phyloP scores from a whole-genome alignment of 1,140 invertebrate genomes.

The Macrotrachela quadricornifera region DNA sequence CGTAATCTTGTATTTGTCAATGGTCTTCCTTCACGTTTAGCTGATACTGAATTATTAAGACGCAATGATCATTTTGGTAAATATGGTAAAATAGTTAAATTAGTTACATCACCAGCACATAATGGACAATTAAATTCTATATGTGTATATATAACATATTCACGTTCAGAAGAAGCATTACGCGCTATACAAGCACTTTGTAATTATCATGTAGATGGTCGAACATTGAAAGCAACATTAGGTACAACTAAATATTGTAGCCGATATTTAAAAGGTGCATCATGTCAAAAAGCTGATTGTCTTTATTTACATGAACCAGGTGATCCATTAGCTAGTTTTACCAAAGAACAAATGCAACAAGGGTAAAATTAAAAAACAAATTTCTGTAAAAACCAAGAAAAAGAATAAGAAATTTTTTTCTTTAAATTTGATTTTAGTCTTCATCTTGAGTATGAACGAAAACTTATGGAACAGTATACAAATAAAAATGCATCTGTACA shows the following conservation, averaged over 20 bases:
- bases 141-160: conserved; percentile 93
- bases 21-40: conserved; percentile 73
- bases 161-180: conserved; percentile 71
- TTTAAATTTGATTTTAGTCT: too few relatives aligned
- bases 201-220: conserved; percentile 78
- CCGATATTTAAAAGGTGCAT: conserved; percentile 89
- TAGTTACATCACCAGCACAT: neutral
- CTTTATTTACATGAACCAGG: conserved; percentile 98
- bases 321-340: conserved; percentile 83
- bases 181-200: conserved; percentile 88
- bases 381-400: neutral
- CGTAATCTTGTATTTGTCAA: conserved; percentile 98
- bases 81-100: conserved; percentile 88
- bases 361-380: conserved; percentile 32
- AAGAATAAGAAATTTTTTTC: too few relatives aligned
- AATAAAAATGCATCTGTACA: too few relatives aligned
- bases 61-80: conserved; percentile 97
- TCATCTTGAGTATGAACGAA: conserved; percentile 89
- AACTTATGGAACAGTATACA: conserved; percentile 39
- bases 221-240: conserved; percentile 82
- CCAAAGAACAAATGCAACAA: conserved; percentile 97
- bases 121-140: neutral
- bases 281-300: conserved; percentile 89
- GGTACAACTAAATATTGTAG: conserved; percentile 99
- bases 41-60: conserved; percentile 79